phyloP scores from a whole-genome alignment of 2,113 vertebrate species.

The Plecotus auritus region DNA sequence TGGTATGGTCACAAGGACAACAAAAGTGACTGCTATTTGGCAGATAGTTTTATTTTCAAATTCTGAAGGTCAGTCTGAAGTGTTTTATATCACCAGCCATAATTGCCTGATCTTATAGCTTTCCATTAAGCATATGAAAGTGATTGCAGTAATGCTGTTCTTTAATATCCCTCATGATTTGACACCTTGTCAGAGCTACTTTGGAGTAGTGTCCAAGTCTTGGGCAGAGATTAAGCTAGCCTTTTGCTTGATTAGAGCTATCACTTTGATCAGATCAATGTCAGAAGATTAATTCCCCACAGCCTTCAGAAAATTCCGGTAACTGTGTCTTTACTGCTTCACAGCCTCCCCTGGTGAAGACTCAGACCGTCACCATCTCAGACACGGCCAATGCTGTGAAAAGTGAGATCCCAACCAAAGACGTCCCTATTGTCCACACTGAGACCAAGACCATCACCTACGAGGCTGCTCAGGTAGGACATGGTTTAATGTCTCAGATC shows the following conservation, averaged over 20 bases:
- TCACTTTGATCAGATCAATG: conserved; percentile 82
- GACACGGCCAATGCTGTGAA: conserved; percentile 88
- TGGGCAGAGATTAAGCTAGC: conserved; percentile 17
- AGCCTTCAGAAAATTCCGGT: not conserved
- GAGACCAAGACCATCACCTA: conserved; percentile 99
- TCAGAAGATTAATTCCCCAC: conserved; percentile 68
- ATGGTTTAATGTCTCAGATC: not conserved
- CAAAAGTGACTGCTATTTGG: conserved; percentile 57
- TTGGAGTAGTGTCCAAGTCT: conserved; percentile 5
- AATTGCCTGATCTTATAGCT: conserved; percentile 27
- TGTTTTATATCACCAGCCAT: conserved; percentile 30
- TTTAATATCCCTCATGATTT: conserved; percentile 28
- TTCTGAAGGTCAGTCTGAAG: conserved; percentile 53
- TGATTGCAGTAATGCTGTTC: conserved; percentile 41
- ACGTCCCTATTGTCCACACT: conserved; percentile 94
- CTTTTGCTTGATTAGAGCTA: conserved; percentile 41
- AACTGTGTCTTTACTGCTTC: conserved; percentile 67
- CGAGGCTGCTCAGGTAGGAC: conserved; percentile 93
- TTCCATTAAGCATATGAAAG: conserved; percentile 62
- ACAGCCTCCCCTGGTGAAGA: conserved; percentile 94
- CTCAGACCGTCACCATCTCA: conserved; percentile 96
- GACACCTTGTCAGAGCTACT: conserved; percentile 17
- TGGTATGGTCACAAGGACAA: conserved; percentile 45
- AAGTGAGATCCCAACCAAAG: conserved; percentile 90
- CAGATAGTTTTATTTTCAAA: conserved; percentile 56